phyloP scores from a whole-genome alignment of 1,140 invertebrate species.

The Anadara kagoshimensis region DNA sequence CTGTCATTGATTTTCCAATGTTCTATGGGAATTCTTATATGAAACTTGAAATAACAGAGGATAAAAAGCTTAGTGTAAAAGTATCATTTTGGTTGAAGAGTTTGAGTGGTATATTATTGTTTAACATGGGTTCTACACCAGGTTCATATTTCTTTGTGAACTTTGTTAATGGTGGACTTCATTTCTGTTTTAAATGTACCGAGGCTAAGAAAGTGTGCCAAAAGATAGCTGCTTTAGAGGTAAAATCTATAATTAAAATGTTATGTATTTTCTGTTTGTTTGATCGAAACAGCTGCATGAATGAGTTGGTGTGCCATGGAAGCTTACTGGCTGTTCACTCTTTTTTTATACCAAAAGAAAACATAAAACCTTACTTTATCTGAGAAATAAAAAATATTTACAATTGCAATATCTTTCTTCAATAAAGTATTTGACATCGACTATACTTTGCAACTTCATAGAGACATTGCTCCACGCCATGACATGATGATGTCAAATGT shows the following conservation, averaged over 20 bases:
- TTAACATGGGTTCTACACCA: not conserved
- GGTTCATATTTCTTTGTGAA: constrained; percentile 1
- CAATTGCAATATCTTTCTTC: no score
- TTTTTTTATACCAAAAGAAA: no score
- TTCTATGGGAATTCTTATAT: not conserved
- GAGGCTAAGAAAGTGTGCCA: not conserved
- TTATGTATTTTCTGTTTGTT: constrained; percentile 2
- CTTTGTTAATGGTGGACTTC: not conserved
- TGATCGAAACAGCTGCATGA: no score
- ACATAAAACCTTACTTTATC: no score
- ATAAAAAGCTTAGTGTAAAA: not conserved
- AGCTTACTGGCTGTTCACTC: no score
- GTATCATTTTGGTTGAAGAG: not conserved
- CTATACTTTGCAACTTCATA: no score
- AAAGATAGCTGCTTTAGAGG: not conserved
- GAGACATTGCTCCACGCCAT: no score
- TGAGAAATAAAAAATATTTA: no score
- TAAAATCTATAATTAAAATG: not conserved
- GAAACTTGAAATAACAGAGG: not conserved
- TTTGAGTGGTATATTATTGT: not conserved
- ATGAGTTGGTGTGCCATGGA: no score
- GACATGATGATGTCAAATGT: no score
- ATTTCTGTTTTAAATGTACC: not conserved
- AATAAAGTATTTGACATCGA: no score
- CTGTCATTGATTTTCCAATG: not conserved